Conservation (phyloP, 2,113 vertebrate genomes). For the Chrysochloris asiatica region DNA sequence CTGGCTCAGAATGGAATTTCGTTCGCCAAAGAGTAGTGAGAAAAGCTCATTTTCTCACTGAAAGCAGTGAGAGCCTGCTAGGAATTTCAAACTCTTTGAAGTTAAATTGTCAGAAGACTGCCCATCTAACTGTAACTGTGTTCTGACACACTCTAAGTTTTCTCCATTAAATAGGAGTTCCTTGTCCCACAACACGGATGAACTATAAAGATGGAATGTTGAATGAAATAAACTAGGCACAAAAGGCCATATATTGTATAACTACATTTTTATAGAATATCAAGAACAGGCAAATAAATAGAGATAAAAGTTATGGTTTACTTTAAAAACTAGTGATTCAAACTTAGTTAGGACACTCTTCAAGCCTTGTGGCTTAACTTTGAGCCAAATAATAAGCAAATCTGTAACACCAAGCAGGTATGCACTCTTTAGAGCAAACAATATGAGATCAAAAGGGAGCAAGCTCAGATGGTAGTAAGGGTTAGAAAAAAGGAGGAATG, state of each 20-base stretch:
- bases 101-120: background rate
- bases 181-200: background rate
- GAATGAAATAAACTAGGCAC: background rate
- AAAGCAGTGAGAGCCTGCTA: background rate
- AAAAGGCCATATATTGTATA: background rate
- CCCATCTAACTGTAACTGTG: too few relatives aligned
- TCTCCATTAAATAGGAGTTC: too few relatives aligned
- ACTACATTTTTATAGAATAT: background rate
- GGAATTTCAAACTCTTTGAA: background rate
- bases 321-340: background rate
- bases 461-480: too few relatives aligned
- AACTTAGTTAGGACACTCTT: too few relatives aligned
- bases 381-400: too few relatives aligned
- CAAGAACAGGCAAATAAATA: background rate
- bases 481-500: too few relatives aligned
- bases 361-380: too few relatives aligned
- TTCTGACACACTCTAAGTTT: too few relatives aligned
- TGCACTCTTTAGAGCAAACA: too few relatives aligned
- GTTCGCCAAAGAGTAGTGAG: background rate
- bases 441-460: too few relatives aligned
- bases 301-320: background rate
- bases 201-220: background rate
- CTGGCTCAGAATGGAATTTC: background rate
- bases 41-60: background rate
- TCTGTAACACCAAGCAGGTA: too few relatives aligned